Base-by-base conservation (phyloP, 2,113 vertebrate species). In the Platichthys stellatus region DNA sequence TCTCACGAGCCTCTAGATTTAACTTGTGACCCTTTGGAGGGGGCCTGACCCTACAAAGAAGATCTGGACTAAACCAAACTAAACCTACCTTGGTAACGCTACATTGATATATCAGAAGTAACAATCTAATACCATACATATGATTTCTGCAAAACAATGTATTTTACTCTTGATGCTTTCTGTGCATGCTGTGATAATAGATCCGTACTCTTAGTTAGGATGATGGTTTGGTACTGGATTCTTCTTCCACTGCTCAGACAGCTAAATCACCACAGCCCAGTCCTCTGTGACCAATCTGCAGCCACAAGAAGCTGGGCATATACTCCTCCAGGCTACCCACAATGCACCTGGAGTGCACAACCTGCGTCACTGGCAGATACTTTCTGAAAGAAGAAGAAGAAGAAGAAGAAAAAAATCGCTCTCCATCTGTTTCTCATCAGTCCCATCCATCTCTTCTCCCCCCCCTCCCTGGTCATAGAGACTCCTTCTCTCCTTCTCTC, bases 361-460 rank as follows among this genome's bases (percentile, higher is more conserved):
- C 86, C 83, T 93, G 85, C 89, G 88, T 92, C 92, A 91, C 80
- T 69, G 84, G 74, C 85, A 74, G 86, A 90, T 86, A 78, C 54
- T 69, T 23, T 71, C 57, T 56, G 28, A 10, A 61, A 20, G 72
- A 2, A 58, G 35, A 71, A 18, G 60, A 62, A 51, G 59, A 23
- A 65, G 26, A 31, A 31, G 31, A 31, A 31, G 31, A 56, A 75
- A 84, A 35, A 68, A 38, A 59, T 1, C 76, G 2, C 76, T 77
- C 53, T 88, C 89, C 91, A 92, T 91, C 92, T 92, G 90, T 80
- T 92, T 91, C 84, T 88, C 87, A 90, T 92, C 89, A 92, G 72
- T 76, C 57, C 74, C 81, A 89, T 92, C 90, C 85, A 88, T 87
- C 85, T 86, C 76, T 17, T 76, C 69, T 76, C 26, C 71, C 74